Conservation (phyloP, 2,888 invertebrate genomes). For the Diachrysia chrysitis region DNA sequence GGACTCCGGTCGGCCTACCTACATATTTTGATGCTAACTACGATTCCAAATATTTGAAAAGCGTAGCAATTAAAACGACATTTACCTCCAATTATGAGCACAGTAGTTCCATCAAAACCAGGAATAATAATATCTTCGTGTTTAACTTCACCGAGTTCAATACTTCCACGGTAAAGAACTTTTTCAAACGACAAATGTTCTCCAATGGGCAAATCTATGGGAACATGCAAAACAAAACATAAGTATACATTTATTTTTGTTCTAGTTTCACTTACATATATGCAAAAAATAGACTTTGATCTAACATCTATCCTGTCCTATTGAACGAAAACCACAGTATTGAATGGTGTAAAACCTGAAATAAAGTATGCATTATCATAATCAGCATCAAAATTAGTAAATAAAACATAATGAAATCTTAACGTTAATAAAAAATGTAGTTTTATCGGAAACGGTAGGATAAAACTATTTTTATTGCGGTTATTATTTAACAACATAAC, state of each 20-base stretch:
- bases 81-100: constrained; percentile 75
- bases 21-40: too few species aligned
- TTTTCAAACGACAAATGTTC: constrained; percentile 68
- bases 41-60: too few species aligned
- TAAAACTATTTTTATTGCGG: too few species aligned
- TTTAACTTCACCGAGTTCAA: constrained; percentile 61
- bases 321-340: constrained; percentile 69
- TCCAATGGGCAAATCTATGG: constrained; percentile 55
- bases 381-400: neutral
- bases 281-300: too few species aligned
- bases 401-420: too few species aligned
- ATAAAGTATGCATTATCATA: neutral
- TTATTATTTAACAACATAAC: too few species aligned
- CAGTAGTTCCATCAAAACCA: constrained; percentile 64
- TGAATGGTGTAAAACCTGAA: neutral
- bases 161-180: constrained; percentile 72
- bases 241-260: neutral
- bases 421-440: too few species aligned
- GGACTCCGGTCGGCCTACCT: too few species aligned
- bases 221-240: neutral
- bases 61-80: neutral
- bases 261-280: neutral
- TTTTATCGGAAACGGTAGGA: too few species aligned
- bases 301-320: constrained; percentile 13
- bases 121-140: constrained; percentile 74